A percentile compares a stretch with the other conserved stretches of the same genome.
These are phyloP conservation scores for Amphipyra berbera DNA, from an alignment of 2,888 invertebrate species.

Conservation along the genomic window DNA sequence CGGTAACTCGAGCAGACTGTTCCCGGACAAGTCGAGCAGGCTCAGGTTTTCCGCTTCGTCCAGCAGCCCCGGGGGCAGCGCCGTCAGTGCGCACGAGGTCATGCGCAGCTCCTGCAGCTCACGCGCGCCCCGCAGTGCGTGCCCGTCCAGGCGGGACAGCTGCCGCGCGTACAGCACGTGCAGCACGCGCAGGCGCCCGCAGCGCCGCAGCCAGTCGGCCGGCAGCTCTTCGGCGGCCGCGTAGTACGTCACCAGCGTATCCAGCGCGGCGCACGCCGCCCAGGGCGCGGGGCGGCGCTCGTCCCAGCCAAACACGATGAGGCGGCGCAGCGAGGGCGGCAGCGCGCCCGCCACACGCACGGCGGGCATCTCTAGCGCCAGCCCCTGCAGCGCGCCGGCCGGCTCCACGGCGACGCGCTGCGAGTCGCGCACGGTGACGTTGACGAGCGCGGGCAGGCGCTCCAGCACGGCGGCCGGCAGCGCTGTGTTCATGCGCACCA, in stretches of 20 bases:
- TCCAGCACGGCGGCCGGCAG: slow-evolving; percentile 20
- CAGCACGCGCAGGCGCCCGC: slow-evolving; percentile 19
- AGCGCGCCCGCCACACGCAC: slow-evolving; percentile 34
- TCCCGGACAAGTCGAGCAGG: slow-evolving; percentile 55
- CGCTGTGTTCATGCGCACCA: slow-evolving; percentile 11
- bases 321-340: slow-evolving; percentile 23
- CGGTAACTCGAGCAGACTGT: slow-evolving; percentile 57
- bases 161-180: slow-evolving; percentile 13
- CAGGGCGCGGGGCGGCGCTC: slow-evolving; percentile 41
- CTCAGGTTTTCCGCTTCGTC: slow-evolving; percentile 43
- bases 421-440: slow-evolving; percentile 25
- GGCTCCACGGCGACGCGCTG: slow-evolving; percentile 18
- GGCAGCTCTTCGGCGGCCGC: slow-evolving; percentile 26
- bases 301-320: slow-evolving; percentile 40
- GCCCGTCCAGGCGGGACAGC: slow-evolving; percentile 20
- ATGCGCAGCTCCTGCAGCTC: slow-evolving; percentile 35
- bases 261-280: slow-evolving; percentile 24
- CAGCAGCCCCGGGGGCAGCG: slow-evolving; percentile 59
- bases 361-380: slow-evolving; percentile 17
- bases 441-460: slow-evolving; percentile 18
- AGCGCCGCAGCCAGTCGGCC: slow-evolving; percentile 39
- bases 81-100: slow-evolving; percentile 24
- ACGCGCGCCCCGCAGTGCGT: slow-evolving; percentile 30
- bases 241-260: neutral
- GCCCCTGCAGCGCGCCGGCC: slow-evolving; percentile 16